Evolutionary conservation across 2,113 vertebrate genomes (phyloP).

Genomic region (Muscicapa adusta): DNA sequence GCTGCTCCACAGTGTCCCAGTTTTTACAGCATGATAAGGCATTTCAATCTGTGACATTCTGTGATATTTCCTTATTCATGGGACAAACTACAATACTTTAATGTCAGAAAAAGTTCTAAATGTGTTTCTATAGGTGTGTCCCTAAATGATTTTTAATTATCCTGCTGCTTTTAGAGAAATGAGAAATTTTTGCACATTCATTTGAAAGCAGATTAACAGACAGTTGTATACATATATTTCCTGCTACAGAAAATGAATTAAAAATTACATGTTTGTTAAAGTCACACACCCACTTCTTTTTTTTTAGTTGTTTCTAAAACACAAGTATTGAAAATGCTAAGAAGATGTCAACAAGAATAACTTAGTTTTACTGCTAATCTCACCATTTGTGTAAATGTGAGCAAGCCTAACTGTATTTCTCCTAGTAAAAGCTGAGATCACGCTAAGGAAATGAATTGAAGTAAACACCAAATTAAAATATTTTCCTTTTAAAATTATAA

Average conservation of each 20-base stretch:
- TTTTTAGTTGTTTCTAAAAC: background rate
- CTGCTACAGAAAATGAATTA: background rate
- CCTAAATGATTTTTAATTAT: background rate
- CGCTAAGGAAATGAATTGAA: background rate
- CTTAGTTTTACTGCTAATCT: background rate
- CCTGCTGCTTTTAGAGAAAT: background rate
- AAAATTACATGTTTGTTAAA: background rate
- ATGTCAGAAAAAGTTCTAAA: background rate
- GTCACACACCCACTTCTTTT: background rate
- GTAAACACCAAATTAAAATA: background rate
- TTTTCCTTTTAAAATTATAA: background rate
- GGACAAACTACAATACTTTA: background rate
- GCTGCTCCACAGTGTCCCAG: background rate
- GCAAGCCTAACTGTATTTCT: background rate
- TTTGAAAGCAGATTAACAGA: background rate
- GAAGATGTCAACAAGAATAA: background rate
- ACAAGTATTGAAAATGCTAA: conserved; percentile 1
- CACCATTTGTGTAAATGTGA: background rate
- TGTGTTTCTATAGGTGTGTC: background rate
- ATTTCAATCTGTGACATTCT: background rate
- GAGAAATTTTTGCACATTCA: rapidly evolving
- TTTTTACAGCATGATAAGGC: background rate
- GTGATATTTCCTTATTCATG: background rate
- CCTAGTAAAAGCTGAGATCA: conserved; percentile 27
- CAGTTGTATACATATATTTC: background rate